Evolutionary conservation across 2,888 invertebrate species (phyloP).

Genomic region (Leucozona laternaria): DNA sequence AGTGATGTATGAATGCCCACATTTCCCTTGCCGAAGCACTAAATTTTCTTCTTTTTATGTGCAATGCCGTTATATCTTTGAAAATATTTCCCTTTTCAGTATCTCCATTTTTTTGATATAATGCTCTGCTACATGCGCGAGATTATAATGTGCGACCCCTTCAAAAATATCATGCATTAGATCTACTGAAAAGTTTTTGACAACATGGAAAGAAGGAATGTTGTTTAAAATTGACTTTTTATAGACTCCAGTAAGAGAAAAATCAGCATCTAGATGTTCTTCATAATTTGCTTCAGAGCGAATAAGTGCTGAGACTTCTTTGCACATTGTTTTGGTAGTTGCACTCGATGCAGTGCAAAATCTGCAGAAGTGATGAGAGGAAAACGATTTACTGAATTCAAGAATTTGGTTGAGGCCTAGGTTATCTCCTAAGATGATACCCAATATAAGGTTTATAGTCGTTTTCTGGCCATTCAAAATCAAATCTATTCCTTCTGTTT

Average conservation of each 20-base stretch:
- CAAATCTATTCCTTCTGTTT: not conserved
- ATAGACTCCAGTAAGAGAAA: too few species aligned
- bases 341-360: conserved; percentile 48
- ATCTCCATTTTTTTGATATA: too few species aligned
- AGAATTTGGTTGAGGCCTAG: conserved; percentile 46
- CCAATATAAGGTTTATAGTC: not conserved
- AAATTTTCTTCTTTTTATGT: too few species aligned
- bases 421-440: conserved; percentile 49
- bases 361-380: conserved; percentile 47
- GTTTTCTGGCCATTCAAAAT: conserved; percentile 1
- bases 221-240: not conserved
- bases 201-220: too few species aligned
- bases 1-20: conserved; percentile 54
- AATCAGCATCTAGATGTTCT: too few species aligned
- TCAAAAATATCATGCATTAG: too few species aligned
- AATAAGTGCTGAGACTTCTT: conserved; percentile 37
- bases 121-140: too few species aligned
- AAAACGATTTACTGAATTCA: conserved; percentile 60
- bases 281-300: conserved; percentile 29
- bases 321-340: conserved; percentile 21
- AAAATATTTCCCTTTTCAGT: too few species aligned
- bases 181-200: not conserved
- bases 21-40: too few species aligned
- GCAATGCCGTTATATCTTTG: too few species aligned
- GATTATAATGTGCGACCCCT: too few species aligned